Evolutionary conservation across 2,888 invertebrate species (phyloP).

Genomic region (Trissolcus brochymenae): DNA sequence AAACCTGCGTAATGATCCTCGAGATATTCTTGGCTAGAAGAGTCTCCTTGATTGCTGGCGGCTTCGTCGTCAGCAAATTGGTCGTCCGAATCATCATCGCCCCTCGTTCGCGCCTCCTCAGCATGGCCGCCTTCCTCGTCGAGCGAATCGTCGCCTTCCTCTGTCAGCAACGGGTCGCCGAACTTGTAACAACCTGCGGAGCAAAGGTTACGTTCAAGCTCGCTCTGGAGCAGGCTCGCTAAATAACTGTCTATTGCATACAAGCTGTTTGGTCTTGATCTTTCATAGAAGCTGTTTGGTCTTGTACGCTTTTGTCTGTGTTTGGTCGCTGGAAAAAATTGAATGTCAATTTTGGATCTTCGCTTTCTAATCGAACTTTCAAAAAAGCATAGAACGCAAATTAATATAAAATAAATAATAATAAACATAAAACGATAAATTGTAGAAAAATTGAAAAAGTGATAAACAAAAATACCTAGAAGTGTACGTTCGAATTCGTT

Average conservation of each 20-base stretch:
- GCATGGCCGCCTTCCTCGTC: conserved; percentile 83
- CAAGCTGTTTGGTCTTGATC: conserved; percentile 7
- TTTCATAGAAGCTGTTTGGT: conserved; percentile 1
- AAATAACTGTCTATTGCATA: conserved; percentile 3
- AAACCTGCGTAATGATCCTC: conserved; percentile 75
- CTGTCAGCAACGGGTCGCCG: conserved; percentile 80
- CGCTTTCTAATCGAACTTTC: background rate
- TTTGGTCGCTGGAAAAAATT: background rate
- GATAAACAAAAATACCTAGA: background rate
- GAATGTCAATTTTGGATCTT: background rate
- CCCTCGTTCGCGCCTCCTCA: conserved; percentile 66
- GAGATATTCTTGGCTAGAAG: conserved; percentile 79
- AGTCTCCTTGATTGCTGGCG: conserved; percentile 78
- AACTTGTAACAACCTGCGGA: conserved; percentile 82
- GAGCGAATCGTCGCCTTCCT: conserved; percentile 84
- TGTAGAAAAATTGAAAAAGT: background rate
- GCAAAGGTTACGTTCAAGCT: conserved; percentile 51
- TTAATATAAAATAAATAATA: background rate
- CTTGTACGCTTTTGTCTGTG: background rate
- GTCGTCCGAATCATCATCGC: conserved; percentile 78
- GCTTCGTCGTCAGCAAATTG: conserved; percentile 80
- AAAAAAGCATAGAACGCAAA: background rate
- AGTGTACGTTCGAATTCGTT: background rate
- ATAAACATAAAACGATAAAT: background rate
- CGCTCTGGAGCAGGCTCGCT: background rate